These are phyloP conservation scores for Pimephales promelas DNA, from an alignment of 2,113 vertebrate species.

Conservation along the genomic window DNA sequence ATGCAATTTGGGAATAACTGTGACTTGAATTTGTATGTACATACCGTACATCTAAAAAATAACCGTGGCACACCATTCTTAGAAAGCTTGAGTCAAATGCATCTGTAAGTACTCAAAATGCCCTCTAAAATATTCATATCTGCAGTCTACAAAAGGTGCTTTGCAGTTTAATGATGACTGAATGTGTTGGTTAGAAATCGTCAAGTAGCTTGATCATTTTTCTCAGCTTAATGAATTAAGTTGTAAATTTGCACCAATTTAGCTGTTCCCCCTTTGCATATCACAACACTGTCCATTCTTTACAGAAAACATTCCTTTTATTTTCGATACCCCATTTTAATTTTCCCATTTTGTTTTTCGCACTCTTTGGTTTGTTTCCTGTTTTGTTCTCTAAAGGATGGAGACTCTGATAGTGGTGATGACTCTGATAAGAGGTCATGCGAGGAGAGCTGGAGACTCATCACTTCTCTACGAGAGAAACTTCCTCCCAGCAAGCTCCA, in stretches of 20 bases:
- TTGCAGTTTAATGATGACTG: not conserved
- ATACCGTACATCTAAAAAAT: not conserved
- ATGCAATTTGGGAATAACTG: slow-evolving; percentile 74
- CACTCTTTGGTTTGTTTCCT: slow-evolving; percentile 90
- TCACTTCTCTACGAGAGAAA: slow-evolving; percentile 98
- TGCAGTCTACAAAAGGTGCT: too few species aligned
- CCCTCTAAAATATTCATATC: not conserved
- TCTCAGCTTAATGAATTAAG: not conserved
- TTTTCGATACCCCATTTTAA: slow-evolving; percentile 72
- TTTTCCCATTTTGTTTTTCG: slow-evolving; percentile 75
- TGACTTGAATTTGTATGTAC: not conserved
- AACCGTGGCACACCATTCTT: not conserved
- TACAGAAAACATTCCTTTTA: slow-evolving; percentile 77
- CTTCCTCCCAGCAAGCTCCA: slow-evolving; percentile 99
- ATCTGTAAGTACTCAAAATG: not conserved
- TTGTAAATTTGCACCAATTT: not conserved
- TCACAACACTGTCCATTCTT: slow-evolving; percentile 79
- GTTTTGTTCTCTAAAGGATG: slow-evolving; percentile 98
- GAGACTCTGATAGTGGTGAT: slow-evolving; percentile 99
- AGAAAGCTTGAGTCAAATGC: slow-evolving; percentile 1
- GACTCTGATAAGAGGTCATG: slow-evolving; percentile 99
- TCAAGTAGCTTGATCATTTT: not conserved
- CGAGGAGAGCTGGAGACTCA: slow-evolving; percentile 99
- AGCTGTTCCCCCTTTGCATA: slow-evolving; percentile 78
- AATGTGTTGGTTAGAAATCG: not conserved